Conservation (phyloP, 2,888 invertebrate species). For the Melinopterus prodromus region DNA sequence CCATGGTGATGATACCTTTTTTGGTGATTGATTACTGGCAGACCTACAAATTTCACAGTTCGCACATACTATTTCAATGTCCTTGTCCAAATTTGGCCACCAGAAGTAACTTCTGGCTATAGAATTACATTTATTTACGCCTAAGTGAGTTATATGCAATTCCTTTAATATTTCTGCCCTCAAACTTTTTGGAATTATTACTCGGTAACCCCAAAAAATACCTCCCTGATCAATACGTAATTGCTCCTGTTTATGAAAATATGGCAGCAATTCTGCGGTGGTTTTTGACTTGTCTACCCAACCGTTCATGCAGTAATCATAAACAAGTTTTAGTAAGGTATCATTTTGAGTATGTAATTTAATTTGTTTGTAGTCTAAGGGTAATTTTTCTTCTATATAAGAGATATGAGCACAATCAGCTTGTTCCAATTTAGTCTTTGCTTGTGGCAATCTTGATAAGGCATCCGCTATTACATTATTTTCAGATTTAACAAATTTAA, state of each 20-base stretch:
- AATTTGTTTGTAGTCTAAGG: neutral
- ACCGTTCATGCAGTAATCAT: slow-evolving; percentile 10
- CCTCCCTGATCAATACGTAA: slow-evolving; percentile 8
- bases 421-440: neutral
- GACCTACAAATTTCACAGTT: slow-evolving; percentile 19
- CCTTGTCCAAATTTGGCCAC: slow-evolving; percentile 29
- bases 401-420: neutral
- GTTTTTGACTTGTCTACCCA: slow-evolving; percentile 10
- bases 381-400: neutral
- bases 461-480: neutral
- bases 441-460: slow-evolving; percentile 5
- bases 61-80: slow-evolving; percentile 27
- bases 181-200: slow-evolving; percentile 19
- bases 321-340: slow-evolving; percentile 8
- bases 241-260: slow-evolving; percentile 5
- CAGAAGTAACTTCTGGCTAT: slow-evolving; percentile 31
- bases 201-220: slow-evolving; percentile 24
- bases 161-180: slow-evolving; percentile 22
- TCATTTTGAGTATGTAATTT: slow-evolving; percentile 27
- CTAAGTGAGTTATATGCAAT: slow-evolving; percentile 28
- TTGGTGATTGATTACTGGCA: neutral
- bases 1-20: neutral
- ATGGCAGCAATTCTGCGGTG: neutral
- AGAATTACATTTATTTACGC: slow-evolving; percentile 31
- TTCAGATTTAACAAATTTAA: slow-evolving; percentile 13